Evolutionary conservation across 2,888 invertebrate species (phyloP).

Genomic region (Drosophila paranaensis): DNA sequence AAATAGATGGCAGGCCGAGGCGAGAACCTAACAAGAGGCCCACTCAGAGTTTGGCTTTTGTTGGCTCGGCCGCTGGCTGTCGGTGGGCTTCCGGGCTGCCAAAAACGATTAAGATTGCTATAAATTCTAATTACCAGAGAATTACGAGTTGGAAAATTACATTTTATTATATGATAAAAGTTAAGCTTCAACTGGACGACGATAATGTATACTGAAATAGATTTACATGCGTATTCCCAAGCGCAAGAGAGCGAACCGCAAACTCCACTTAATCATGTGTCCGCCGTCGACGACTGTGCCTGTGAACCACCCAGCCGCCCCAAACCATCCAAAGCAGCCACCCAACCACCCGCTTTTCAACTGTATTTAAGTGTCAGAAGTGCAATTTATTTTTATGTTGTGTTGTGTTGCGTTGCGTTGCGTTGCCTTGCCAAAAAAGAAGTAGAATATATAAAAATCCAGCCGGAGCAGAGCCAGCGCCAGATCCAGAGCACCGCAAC

Average conservation of each 20-base stretch:
- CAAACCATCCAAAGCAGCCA: not conserved
- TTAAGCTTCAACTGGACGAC: slow-evolving; percentile 80
- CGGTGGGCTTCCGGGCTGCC: slow-evolving; percentile 50
- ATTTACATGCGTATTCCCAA: slow-evolving; percentile 78
- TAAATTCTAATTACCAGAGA: slow-evolving; percentile 81
- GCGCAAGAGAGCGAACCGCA: slow-evolving; percentile 67
- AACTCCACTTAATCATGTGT: slow-evolving; percentile 80
- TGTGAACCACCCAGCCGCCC: slow-evolving; percentile 4
- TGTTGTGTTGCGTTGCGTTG: slow-evolving; percentile 63
- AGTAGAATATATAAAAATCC: slow-evolving; percentile 19
- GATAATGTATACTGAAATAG: slow-evolving; percentile 79
- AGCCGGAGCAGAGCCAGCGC: slow-evolving; percentile 27
- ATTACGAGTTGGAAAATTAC: slow-evolving; percentile 81
- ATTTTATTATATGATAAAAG: slow-evolving; percentile 81
- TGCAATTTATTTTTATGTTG: slow-evolving; percentile 80
- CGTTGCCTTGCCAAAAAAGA: slow-evolving; percentile 55
- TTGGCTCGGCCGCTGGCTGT: not conserved
- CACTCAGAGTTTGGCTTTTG: slow-evolving; percentile 14
- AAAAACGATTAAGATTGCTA: slow-evolving; percentile 77
- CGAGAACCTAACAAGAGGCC: slow-evolving; percentile 7
- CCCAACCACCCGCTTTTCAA: slow-evolving; percentile 42
- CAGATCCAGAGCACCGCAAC: slow-evolving; percentile 17
- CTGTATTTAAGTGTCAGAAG: slow-evolving; percentile 79
- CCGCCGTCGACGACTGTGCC: slow-evolving; percentile 36
- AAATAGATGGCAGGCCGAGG: slow-evolving; percentile 30